These are phyloP conservation scores for Phaethon lepturus DNA, from an alignment of 2,113 vertebrate genomes.

Conservation along the genomic window DNA sequence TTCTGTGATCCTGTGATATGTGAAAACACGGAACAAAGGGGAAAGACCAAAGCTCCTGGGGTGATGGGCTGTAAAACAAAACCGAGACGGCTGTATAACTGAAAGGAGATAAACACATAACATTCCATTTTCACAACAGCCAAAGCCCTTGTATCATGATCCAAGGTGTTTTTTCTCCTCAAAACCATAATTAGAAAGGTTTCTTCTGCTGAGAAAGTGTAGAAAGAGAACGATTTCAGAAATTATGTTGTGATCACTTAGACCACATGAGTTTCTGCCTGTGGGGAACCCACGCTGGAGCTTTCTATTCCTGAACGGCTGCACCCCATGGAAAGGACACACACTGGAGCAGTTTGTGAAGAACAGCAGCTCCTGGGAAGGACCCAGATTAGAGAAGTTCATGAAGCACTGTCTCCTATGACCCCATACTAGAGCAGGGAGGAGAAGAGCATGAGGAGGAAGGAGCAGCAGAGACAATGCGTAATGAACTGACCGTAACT, in stretches of 20 bases:
- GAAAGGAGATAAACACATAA: neutral
- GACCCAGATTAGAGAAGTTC: neutral
- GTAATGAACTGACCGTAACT: rapidly evolving
- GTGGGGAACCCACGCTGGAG: neutral
- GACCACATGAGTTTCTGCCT: neutral
- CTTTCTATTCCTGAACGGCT: neutral
- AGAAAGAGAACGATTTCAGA: neutral
- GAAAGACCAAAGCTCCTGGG: neutral
- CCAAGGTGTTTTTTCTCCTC: neutral
- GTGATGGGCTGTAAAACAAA: neutral
- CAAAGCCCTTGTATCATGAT: neutral
- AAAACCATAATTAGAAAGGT: neutral
- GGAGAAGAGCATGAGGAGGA: neutral
- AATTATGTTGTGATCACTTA: neutral
- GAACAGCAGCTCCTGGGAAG: neutral
- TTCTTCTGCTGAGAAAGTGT: neutral
- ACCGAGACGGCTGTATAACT: neutral
- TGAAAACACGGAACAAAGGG: neutral
- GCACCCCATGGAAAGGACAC: neutral
- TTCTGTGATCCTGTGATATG: too few species aligned
- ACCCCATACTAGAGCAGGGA: neutral
- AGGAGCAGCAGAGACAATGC: rapidly evolving
- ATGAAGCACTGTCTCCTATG: neutral
- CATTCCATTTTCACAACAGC: neutral
- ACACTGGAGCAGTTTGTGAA: neutral